phyloP scores from a whole-genome alignment of 2,797 vertebrate species.

The Crotalus adamanteus region DNA sequence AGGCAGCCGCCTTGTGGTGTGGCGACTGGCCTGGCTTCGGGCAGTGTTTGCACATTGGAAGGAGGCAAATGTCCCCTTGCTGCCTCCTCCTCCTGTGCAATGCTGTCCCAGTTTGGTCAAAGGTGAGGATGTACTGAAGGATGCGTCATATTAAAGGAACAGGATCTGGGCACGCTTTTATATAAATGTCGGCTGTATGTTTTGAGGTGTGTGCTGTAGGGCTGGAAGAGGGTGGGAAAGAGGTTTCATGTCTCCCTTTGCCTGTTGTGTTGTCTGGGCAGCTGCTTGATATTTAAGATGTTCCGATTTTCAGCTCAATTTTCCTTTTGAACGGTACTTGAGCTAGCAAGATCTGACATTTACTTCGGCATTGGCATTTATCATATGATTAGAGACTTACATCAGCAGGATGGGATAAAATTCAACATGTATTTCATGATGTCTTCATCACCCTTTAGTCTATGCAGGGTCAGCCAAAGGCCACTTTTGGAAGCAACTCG shows the following conservation, averaged over 20 bases:
- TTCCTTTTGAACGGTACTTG: background rate
- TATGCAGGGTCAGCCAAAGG: background rate
- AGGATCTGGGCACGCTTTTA: background rate
- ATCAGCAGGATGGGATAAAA: background rate
- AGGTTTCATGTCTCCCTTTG: background rate
- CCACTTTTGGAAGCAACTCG: background rate
- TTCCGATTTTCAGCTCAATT: background rate
- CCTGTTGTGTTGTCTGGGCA: background rate
- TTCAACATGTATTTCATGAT: background rate
- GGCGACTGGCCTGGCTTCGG: background rate
- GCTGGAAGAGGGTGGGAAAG: background rate
- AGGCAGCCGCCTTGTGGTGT: fast-evolving
- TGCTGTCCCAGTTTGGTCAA: background rate
- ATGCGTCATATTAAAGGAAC: fast-evolving
- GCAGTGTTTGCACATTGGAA: background rate
- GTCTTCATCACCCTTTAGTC: background rate
- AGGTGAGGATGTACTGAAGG: too few relatives aligned
- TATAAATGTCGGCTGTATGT: background rate
- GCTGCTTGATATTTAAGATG: background rate
- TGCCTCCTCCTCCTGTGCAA: background rate
- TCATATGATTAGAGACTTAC: background rate
- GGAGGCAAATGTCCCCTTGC: background rate
- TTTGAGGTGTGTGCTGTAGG: background rate
- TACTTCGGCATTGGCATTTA: background rate
- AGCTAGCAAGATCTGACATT: background rate